Conservation (phyloP, 2,113 vertebrate species). For the Antennarius striatus region DNA sequence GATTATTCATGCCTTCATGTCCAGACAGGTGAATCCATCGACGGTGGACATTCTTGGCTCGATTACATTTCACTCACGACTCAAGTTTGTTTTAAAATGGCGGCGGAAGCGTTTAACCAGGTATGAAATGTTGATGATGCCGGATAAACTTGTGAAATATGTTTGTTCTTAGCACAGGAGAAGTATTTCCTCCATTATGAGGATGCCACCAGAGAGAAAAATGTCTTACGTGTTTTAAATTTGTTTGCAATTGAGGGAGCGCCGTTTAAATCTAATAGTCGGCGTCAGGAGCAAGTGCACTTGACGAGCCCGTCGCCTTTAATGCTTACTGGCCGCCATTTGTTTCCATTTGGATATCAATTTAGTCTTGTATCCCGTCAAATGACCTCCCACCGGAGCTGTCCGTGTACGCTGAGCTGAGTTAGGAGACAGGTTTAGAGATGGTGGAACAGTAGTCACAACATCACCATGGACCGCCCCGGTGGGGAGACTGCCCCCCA, state of each 20-base stretch:
- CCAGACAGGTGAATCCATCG: conserved; percentile 76
- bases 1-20: conserved; percentile 68
- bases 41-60: conserved; percentile 53
- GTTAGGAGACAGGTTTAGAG: conserved; percentile 33
- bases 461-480: conserved; percentile 66
- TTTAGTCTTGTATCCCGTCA: neutral
- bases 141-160: conserved; percentile 32
- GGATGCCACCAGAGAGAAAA: neutral
- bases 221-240: neutral
- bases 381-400: neutral
- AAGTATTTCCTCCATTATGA: neutral
- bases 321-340: neutral
- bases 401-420: conserved; percentile 34
- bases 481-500: conserved; percentile 51
- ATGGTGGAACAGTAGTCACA: conserved; percentile 36
- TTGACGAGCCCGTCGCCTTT: neutral
- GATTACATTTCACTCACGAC: conserved; percentile 63
- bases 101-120: conserved; percentile 73
- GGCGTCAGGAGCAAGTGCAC: conserved; percentile 42
- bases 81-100: conserved; percentile 82
- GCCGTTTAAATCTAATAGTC: conserved; percentile 25
- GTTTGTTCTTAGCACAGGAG: neutral
- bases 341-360: neutral
- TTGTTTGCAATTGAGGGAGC: conserved; percentile 48
- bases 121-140: conserved; percentile 57